Evolutionary conservation across 2,113 vertebrate species (phyloP), one percentile per base, ranked within the genome.

Genomic region (Callorhinus ursinus): DNA sequence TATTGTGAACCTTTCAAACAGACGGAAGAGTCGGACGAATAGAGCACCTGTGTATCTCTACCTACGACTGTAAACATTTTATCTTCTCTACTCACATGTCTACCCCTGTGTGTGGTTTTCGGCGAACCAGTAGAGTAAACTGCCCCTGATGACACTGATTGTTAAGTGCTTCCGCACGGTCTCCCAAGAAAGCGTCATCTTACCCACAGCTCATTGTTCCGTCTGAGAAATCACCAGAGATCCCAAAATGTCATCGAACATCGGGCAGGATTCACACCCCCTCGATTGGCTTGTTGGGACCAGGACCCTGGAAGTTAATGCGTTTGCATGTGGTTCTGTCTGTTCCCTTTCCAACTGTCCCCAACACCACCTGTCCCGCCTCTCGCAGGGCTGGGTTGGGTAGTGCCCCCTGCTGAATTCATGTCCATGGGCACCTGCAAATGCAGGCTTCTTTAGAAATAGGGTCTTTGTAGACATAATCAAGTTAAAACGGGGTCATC

Each of bases 341-440:
- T 42, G 86, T 16, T 46, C 51, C 57, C 65, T 57, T 67, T 49
- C 19, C 36, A 46, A 21, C 36, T 26, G 14, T 14, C 24, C 12
- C 14, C 21, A 11, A 6, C 53, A 15, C 3, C 6, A 36, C 51
- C 28, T 0, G 10, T 10, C 42, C 18, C 2, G 4, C 10, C 12
- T 26, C 7, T 33, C 24, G 22, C 2, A 1, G 13, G 4, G 0
- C 69, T 33, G 15, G 22, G 86, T 28, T 19, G 80, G 5, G 5
- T 33, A 13, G 46, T 19, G 42, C 26, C n/a, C 51, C 31, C 42
- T 65, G 7, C 21, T n/a, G 6, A 11, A 76, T 49, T 49, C 24
- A 4, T 15, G 46, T 74, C 61, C 49, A 1, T 12, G 0, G 31
- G 61, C 28, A 26, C 53, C 81, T 31, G 26, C 2, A 26, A 33